These are phyloP conservation scores for Drosophila lutescens DNA, from an alignment of 2,888 invertebrate genomes.

Conservation along the genomic window DNA sequence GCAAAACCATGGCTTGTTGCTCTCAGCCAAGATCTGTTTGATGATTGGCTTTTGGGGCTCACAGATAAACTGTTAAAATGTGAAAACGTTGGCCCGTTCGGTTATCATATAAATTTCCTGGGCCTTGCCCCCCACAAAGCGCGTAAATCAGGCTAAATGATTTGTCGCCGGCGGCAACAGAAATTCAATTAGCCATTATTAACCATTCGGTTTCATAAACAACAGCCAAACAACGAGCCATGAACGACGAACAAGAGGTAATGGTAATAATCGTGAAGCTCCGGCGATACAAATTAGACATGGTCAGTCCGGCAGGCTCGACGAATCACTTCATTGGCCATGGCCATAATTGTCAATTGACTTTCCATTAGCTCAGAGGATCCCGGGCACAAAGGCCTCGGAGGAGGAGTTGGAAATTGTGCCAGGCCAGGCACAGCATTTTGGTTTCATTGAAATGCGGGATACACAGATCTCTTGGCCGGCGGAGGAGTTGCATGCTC, in stretches of 20 bases:
- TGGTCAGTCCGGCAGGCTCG: conserved; percentile 55
- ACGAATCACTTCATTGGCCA: conserved; percentile 76
- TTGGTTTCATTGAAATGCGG: conserved; percentile 74
- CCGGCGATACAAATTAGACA: conserved; percentile 46
- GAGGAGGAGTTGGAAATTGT: conserved; percentile 46
- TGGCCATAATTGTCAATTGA: conserved; percentile 81
- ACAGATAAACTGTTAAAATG: conserved; percentile 11
- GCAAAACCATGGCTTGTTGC: conserved; percentile 52
- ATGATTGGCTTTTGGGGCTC: conserved; percentile 4
- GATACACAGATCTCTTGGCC: conserved; percentile 13
- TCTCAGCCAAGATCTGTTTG: conserved; percentile 3
- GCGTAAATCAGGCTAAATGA: conserved; percentile 78
- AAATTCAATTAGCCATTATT: conserved; percentile 81
- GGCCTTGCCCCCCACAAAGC: conserved; percentile 56
- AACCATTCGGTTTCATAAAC: conserved; percentile 74
- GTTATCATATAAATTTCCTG: conserved; percentile 33
- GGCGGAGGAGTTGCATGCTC: conserved; percentile 43
- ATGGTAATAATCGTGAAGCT: conserved; percentile 43
- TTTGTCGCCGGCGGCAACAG: conserved; percentile 77
- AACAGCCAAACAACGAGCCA: conserved; percentile 39
- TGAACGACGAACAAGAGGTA: conserved; percentile 57
- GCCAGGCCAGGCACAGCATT: conserved; percentile 56
- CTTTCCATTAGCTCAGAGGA: conserved; percentile 76
- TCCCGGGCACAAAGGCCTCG: conserved; percentile 25
- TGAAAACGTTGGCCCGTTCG: conserved; percentile 7